Evolutionary conservation across 2,888 invertebrate genomes (phyloP).

Genomic region (Lasioglossum marginatum): DNA sequence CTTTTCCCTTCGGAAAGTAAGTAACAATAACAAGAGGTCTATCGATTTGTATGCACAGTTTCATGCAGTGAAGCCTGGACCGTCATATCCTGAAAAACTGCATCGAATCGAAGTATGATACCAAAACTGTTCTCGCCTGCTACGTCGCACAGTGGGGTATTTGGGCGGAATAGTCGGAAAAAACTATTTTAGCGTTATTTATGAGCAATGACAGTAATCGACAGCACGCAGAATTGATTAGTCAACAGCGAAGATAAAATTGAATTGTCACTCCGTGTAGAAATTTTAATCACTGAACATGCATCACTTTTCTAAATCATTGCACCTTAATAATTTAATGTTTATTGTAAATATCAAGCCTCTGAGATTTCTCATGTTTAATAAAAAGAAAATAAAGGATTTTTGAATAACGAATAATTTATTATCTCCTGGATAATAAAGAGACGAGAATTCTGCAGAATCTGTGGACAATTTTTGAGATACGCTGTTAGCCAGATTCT

Average conservation of each 20-base stretch:
- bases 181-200: too few relatives aligned
- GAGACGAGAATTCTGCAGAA: neutral
- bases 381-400: neutral
- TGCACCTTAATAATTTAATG: neutral
- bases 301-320: too few relatives aligned
- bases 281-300: too few relatives aligned
- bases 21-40: neutral
- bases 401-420: neutral
- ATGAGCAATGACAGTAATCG: neutral
- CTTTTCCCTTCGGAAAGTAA: neutral
- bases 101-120: too few relatives aligned
- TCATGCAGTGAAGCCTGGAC: neutral
- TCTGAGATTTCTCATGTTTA: neutral
- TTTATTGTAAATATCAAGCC: too few relatives aligned
- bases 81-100: neutral
- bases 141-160: too few relatives aligned
- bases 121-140: too few relatives aligned
- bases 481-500: neutral
- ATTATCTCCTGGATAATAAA: neutral
- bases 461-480: neutral
- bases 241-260: too few relatives aligned
- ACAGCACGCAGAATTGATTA: neutral
- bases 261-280: too few relatives aligned
- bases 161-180: too few relatives aligned
- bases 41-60: neutral